Base-by-base conservation (phyloP, 2,797 vertebrate genomes). In the Rhadinocentrus ornatus region DNA sequence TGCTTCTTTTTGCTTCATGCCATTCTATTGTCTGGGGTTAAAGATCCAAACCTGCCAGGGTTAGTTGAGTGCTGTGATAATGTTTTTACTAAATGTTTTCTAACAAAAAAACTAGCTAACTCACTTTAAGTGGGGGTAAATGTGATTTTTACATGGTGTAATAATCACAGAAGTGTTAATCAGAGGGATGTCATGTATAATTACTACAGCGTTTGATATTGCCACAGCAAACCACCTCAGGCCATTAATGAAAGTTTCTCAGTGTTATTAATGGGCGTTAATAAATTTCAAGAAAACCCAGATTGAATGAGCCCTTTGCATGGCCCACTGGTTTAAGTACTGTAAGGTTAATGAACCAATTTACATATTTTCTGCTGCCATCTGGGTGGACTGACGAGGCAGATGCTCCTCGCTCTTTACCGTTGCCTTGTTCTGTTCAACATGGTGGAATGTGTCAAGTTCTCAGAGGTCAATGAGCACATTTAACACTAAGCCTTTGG, bases 341-440 rank as follows among this genome's bases (percentile, higher is more conserved):
- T 91, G 87, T 92, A 92, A 93, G 92, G 93, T 94, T 94, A 94
- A 94, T 94, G 93, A 94, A 91, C 87, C 92, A 91, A 91, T 95
- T 93, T 93, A 88, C 93, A 92, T 92, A 92, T 82, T 78, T 90
- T 89, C 86, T 86, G 81, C 85, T 66, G 66, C 93, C 90, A 92
- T 94, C 92, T 93, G 93, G 84, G 86, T 54, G 82, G 78, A 86
- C 73, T 78, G 83, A 86, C 62, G 63, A 86, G 85, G 85, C 91
- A 93, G 89, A 90, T 86, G 86, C 89, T 92, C 62, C 72, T 66
- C 20, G 48, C 52, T 73, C 50, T 73, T 74, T 82, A 39, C 90
- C 86, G 83, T 81, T 78, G 65, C 58, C 8, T 20, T 66, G 70
- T 46, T 52, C 75, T 60, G 87, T 73, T 86, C 77, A 60, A 83